A percentile compares a stretch with the other conserved stretches of the same genome.
These are phyloP conservation scores for Pelvicachromis taeniatus DNA, from an alignment of 2,113 vertebrate genomes.

Conservation along the genomic window DNA sequence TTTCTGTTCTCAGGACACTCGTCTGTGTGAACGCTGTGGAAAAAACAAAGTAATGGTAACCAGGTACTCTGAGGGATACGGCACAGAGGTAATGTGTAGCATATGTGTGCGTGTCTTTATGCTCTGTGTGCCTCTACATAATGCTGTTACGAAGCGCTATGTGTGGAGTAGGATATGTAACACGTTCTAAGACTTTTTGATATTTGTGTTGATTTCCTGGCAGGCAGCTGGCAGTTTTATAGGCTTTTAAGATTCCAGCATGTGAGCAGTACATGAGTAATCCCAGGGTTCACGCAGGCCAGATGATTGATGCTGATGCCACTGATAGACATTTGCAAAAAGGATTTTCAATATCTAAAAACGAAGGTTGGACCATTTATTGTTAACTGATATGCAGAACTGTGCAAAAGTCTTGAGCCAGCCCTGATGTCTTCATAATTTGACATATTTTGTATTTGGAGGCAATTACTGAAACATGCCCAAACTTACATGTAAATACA, in stretches of 20 bases:
- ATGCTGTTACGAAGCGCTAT: not conserved
- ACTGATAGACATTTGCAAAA: not conserved
- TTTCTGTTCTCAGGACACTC: constrained; percentile 36
- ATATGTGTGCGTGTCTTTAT: not conserved
- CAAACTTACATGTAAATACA: not conserved
- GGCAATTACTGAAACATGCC: not conserved
- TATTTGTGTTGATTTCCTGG: not conserved
- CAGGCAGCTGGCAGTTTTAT: not conserved
- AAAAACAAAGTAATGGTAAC: constrained; percentile 56
- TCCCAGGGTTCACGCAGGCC: not conserved
- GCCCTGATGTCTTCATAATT: not conserved
- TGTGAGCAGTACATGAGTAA: not conserved
- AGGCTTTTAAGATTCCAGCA: not conserved
- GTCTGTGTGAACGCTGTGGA: constrained; percentile 66
- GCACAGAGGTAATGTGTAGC: constrained; percentile 70
- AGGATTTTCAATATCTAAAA: not conserved
- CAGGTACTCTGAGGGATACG: constrained; percentile 75
- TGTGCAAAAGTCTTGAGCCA: not conserved
- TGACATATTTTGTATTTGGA: not conserved
- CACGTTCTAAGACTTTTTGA: not conserved
- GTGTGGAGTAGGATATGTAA: not conserved
- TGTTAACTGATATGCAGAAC: not conserved
- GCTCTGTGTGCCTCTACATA: not conserved
- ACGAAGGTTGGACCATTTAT: not conserved
- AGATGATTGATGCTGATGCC: not conserved